Evolutionary conservation across 2,113 vertebrate species (phyloP), one percentile per base, ranked within the genome.

Genomic region (Phycodurus eques): DNA sequence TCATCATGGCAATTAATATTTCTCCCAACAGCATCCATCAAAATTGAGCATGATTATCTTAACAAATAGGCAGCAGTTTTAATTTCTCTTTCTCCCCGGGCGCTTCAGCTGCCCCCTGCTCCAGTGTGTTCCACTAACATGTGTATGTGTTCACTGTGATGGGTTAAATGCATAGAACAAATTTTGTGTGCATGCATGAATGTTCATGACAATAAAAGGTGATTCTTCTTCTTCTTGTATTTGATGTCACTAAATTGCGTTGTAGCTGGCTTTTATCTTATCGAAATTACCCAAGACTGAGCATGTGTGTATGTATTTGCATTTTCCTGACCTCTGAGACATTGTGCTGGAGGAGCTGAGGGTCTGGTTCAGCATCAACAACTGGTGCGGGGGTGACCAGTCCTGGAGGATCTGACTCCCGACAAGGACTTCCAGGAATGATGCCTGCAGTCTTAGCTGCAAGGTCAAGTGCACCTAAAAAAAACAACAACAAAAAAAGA

Each of bases 401-500:
- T 43, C 74, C 4, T 0, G 90, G 61, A 22, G 85, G 54, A 4
- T 93, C 93, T 49, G 93, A 73, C 57, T 95, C 92, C 17, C 86
- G 92, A 71, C 95, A 78, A 3, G 95, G 93, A 82, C 94, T 95
- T 68, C 91, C 92, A 1, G 96, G 96, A 70, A 99, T 96, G 84
- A 99, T 99, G 67, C 98, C 98, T 12, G 98, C 97, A 80, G 95
- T 96, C 78, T 96, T 96, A 20, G 98, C 98, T 69, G 97, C 98
- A 79, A 97, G 85, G 85, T 96, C 96, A 4, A 99, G 95, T 71
- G 97, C 95, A 91, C 96, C 98, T 99, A 82, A 81, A 56, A 72
- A 19, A 12, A n/a, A n/a, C n/a, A n/a, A n/a, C n/a, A n/a, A n/a
- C n/a, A n/a, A n/a, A n/a, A 49, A 47, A 74, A 54, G 8, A n/a